Percentiles rank a stretch among this genome's conserved stretches.
These are phyloP conservation scores for Lithophane ornitopus DNA, from an alignment of 2,888 invertebrate species.

Conservation along the genomic window DNA sequence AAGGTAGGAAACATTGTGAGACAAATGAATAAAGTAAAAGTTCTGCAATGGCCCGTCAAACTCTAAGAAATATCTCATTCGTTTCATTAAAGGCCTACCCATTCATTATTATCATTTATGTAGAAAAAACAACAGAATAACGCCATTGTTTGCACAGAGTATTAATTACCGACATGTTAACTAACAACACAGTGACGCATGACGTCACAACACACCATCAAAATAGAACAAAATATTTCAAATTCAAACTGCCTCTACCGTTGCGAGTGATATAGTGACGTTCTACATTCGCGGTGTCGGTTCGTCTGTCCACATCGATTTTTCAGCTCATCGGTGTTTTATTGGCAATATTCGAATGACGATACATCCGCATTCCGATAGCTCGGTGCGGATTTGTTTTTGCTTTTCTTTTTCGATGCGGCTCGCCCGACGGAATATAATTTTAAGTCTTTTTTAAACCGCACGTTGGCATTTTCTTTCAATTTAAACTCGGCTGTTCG, in stretches of 20 bases:
- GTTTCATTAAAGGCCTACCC: neutral
- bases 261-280: conserved; percentile 61
- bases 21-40: neutral
- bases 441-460: conserved; percentile 53
- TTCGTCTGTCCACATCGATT: conserved; percentile 90
- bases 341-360: conserved; percentile 89
- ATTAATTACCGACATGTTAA: conserved; percentile 29
- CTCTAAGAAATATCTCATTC: neutral
- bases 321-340: conserved; percentile 90
- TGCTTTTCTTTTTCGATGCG: conserved; percentile 64
- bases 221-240: conserved; percentile 60
- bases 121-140: neutral
- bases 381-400: conserved; percentile 70
- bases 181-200: conserved; percentile 22
- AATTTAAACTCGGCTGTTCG: conserved; percentile 1
- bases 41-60: neutral
- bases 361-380: conserved; percentile 76
- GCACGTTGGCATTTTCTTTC: conserved; percentile 40
- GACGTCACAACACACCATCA: conserved; percentile 39
- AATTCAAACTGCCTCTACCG: conserved; percentile 58
- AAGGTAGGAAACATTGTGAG: neutral
- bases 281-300: conserved; percentile 65
- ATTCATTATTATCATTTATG: neutral
- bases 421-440: conserved; percentile 47
- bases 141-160: conserved; percentile 3